Conservation (phyloP, 2,797 vertebrate species). For the Enteromius trimaculatus region DNA sequence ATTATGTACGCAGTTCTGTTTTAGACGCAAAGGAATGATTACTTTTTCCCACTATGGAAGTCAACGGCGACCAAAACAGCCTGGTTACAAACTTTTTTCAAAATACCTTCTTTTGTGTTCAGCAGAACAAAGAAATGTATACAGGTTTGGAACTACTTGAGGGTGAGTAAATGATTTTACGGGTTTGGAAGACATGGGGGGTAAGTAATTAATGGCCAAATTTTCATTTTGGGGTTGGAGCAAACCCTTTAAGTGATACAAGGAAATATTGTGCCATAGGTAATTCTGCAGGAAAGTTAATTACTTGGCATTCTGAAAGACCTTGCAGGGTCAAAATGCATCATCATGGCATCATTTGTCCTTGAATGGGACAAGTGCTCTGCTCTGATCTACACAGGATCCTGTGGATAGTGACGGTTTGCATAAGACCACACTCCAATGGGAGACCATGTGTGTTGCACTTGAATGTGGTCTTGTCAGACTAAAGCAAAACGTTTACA, state of each 20-base stretch:
- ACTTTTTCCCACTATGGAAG: too few relatives aligned
- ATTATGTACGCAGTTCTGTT: too few relatives aligned
- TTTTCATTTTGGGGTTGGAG: too few relatives aligned
- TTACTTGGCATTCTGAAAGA: not conserved
- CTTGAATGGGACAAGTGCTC: constrained; percentile 49
- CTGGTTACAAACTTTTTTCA: too few relatives aligned
- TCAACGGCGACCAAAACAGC: too few relatives aligned
- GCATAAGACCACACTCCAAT: constrained; percentile 42
- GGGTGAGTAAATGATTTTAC: too few relatives aligned
- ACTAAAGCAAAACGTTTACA: constrained; percentile 59
- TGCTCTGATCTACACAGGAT: constrained; percentile 56
- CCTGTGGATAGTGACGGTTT: constrained; percentile 38
- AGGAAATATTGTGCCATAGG: not conserved
- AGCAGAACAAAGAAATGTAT: too few relatives aligned
- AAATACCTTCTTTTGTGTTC: too few relatives aligned
- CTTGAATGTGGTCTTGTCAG: not conserved
- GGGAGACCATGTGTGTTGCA: constrained; percentile 47
- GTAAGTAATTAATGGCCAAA: too few relatives aligned
- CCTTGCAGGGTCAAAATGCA: not conserved
- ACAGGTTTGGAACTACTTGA: too few relatives aligned
- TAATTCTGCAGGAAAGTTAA: not conserved
- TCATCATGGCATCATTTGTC: constrained; percentile 50
- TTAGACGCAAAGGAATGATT: too few relatives aligned
- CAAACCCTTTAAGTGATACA: not conserved
- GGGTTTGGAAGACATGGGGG: too few relatives aligned